Evolutionary conservation across 2,797 vertebrate genomes (phyloP).

Genomic region (Poecile montanus): DNA sequence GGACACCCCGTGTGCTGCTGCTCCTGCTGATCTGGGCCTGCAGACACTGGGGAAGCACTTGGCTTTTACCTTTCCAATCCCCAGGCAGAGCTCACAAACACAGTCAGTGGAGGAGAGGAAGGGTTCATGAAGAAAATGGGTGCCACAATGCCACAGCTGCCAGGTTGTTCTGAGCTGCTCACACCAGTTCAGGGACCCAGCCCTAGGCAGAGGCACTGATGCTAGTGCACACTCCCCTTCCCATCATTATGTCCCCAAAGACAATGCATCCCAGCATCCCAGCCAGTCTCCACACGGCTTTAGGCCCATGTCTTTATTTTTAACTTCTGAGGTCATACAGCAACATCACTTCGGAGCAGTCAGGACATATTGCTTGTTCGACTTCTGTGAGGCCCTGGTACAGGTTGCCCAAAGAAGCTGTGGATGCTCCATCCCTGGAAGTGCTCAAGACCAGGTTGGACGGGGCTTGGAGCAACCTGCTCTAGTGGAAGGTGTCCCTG

Average conservation of each 20-base stretch:
- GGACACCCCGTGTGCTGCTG: rapidly evolving
- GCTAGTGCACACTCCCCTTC: too few relatives aligned
- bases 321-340: neutral
- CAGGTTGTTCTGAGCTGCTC: neutral
- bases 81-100: neutral
- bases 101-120: neutral
- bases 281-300: rapidly evolving
- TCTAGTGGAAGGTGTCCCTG: neutral
- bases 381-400: neutral
- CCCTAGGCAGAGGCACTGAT: neutral
- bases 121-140: rapidly evolving
- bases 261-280: neutral
- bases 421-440: neutral
- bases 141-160: neutral
- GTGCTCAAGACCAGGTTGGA: neutral
- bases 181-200: rapidly evolving
- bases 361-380: rapidly evolving
- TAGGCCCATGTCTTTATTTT: neutral
- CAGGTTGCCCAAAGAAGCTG: neutral
- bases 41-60: rapidly evolving
- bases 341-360: rapidly evolving
- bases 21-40: neutral
- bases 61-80: rapidly evolving
- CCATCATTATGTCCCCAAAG: neutral
- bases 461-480: neutral